Evolutionary conservation across 1,140 invertebrate species (phyloP).

Genomic region (Trigoniulus corallinus): DNA sequence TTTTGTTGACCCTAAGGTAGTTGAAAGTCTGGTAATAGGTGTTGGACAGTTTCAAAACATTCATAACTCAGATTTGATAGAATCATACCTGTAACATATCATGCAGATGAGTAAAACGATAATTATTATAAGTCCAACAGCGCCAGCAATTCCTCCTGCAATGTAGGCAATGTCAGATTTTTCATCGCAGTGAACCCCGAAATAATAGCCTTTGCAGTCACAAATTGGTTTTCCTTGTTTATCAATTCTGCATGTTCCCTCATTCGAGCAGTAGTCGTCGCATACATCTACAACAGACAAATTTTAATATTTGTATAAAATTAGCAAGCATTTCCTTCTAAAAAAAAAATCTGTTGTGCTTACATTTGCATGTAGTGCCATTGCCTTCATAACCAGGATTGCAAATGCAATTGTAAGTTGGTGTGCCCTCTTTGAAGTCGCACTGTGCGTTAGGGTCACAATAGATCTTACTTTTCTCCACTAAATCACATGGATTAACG

Average conservation of each 20-base stretch:
- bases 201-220: slow-evolving; percentile 76
- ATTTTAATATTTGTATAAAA: too few relatives aligned
- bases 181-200: slow-evolving; percentile 71
- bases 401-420: slow-evolving; percentile 77
- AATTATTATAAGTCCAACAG: slow-evolving; percentile 78
- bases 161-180: slow-evolving; percentile 91
- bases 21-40: too few relatives aligned
- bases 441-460: slow-evolving; percentile 81
- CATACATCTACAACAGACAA: slow-evolving; percentile 52
- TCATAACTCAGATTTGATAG: too few relatives aligned
- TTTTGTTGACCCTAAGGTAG: slow-evolving; percentile 44
- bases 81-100: slow-evolving; percentile 86
- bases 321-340: background rate
- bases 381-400: slow-evolving; percentile 86
- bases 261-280: slow-evolving; percentile 72
- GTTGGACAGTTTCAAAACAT: too few relatives aligned
- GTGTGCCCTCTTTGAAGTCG: slow-evolving; percentile 65
- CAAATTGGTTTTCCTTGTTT: slow-evolving; percentile 48
- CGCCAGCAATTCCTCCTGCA: slow-evolving; percentile 76
- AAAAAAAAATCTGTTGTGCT: slow-evolving; percentile 10
- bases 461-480: slow-evolving; percentile 60
- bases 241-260: slow-evolving; percentile 77
- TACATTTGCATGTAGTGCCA: slow-evolving; percentile 52
- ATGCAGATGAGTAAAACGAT: slow-evolving; percentile 88
- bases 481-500: slow-evolving; percentile 70